Conservation (phyloP, 2,113 vertebrate species). For the Phalacrocorax pelagicus region DNA sequence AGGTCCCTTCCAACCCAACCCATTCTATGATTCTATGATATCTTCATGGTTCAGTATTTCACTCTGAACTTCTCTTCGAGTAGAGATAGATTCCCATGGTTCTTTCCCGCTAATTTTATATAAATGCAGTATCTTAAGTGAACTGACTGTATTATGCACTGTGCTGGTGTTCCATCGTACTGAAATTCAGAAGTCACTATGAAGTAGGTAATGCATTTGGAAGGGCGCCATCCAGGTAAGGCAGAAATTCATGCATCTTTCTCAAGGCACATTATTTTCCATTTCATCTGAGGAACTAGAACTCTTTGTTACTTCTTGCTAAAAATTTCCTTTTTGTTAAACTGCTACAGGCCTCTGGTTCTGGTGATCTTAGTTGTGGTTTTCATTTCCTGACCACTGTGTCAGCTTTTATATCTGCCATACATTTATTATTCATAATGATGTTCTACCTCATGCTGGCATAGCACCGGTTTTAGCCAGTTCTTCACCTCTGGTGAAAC, state of each 20-base stretch:
- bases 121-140: not conserved
- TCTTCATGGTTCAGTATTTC: not conserved
- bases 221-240: not conserved
- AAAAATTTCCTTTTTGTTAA: not conserved
- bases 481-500: not conserved
- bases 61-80: not conserved
- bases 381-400: not conserved
- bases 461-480: not conserved
- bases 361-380: not conserved
- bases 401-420: not conserved
- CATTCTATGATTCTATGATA: not conserved
- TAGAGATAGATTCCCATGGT: not conserved
- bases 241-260: not conserved
- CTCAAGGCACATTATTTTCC: not conserved
- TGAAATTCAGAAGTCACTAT: not conserved
- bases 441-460: not conserved
- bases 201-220: not conserved
- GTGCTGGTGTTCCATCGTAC: not conserved
- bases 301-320: not conserved
- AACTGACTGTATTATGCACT: not conserved
- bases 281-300: not conserved
- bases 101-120: not conserved
- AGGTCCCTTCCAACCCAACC: not conserved
- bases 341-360: not conserved
- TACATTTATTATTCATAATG: accelerated